These are phyloP conservation scores for Trissolcus japonicus DNA, from an alignment of 2,888 invertebrate genomes.

Conservation along the genomic window DNA sequence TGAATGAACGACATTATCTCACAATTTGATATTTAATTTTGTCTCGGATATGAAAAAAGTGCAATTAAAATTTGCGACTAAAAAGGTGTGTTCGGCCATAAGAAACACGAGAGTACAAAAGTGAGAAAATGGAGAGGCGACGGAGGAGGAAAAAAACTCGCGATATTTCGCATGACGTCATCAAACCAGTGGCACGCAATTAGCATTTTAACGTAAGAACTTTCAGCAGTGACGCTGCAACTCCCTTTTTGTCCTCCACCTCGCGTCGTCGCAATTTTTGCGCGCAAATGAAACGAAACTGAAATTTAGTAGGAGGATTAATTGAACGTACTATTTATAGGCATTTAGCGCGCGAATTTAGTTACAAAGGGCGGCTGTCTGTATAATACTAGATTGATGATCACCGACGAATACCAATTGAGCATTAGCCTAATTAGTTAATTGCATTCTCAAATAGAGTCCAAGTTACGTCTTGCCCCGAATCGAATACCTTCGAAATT, in stretches of 20 bases:
- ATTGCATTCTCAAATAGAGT: constrained; percentile 53
- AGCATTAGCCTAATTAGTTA: constrained; percentile 59
- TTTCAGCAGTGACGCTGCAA: constrained; percentile 39
- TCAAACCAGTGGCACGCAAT: constrained; percentile 16
- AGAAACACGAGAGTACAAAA: constrained; percentile 1
- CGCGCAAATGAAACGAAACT: constrained; percentile 35
- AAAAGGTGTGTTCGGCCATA: neutral
- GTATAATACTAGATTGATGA: constrained; percentile 54
- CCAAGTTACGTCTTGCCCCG: constrained; percentile 36
- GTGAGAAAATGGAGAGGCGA: constrained; percentile 4
- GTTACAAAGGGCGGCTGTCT: constrained; percentile 54
- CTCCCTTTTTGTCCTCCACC: constrained; percentile 13
- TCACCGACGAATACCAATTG: constrained; percentile 54
- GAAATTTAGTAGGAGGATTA: constrained; percentile 47
- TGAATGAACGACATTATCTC: too few relatives aligned
- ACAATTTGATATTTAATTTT: too few relatives aligned
- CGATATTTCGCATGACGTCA: constrained; percentile 16
- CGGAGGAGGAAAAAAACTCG: constrained; percentile 9
- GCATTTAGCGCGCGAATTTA: constrained; percentile 55
- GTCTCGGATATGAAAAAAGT: too few relatives aligned
- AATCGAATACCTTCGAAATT: constrained; percentile 47
- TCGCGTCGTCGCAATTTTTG: constrained; percentile 26
- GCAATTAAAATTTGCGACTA: too few relatives aligned
- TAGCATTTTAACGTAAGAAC: constrained; percentile 37
- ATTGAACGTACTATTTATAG: constrained; percentile 50